These are phyloP conservation scores for Vesta saturnalis DNA, from an alignment of 2,888 invertebrate species.

Conservation along the genomic window DNA sequence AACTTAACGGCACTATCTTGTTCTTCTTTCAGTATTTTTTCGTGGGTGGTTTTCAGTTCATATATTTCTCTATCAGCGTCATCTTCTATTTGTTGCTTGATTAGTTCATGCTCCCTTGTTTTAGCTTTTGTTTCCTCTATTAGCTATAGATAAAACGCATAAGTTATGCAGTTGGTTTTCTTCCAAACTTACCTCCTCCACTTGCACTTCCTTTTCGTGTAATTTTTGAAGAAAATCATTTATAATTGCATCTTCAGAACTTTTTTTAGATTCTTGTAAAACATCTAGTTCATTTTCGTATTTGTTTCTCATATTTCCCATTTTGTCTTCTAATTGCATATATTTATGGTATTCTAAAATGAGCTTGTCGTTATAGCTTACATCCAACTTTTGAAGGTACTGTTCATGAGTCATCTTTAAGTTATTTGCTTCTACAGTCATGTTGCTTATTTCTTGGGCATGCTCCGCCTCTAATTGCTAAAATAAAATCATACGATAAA, in stretches of 20 bases:
- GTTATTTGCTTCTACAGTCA: conserved; percentile 79
- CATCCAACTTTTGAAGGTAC: conserved; percentile 74
- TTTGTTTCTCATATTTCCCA: conserved; percentile 71
- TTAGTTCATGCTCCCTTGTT: conserved; percentile 76
- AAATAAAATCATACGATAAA: too few species aligned
- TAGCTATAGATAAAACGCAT: too few species aligned
- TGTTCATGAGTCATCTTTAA: conserved; percentile 75
- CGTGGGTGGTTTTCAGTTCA: conserved; percentile 78
- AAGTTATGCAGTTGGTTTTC: too few species aligned
- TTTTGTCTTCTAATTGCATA: conserved; percentile 75
- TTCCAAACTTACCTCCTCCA: conserved; percentile 72
- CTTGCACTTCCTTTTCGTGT: conserved; percentile 69
- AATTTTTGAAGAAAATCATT: conserved; percentile 67
- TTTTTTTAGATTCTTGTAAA: conserved; percentile 61
- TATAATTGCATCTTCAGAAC: conserved; percentile 65
- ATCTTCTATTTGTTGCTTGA: conserved; percentile 82
- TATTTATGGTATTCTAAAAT: conserved; percentile 92
- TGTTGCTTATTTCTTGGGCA: conserved; percentile 76
- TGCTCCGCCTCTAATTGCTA: conserved; percentile 70
- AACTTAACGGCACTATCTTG: conserved; percentile 79
- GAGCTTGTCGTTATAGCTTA: conserved; percentile 83
- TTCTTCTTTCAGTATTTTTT: conserved; percentile 76
- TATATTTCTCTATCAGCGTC: conserved; percentile 87
- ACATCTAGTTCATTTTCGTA: conserved; percentile 74
- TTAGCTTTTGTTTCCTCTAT: conserved; percentile 73